These are phyloP conservation scores for Halesus radiatus DNA, from an alignment of 1,140 invertebrate species.

Conservation along the genomic window DNA sequence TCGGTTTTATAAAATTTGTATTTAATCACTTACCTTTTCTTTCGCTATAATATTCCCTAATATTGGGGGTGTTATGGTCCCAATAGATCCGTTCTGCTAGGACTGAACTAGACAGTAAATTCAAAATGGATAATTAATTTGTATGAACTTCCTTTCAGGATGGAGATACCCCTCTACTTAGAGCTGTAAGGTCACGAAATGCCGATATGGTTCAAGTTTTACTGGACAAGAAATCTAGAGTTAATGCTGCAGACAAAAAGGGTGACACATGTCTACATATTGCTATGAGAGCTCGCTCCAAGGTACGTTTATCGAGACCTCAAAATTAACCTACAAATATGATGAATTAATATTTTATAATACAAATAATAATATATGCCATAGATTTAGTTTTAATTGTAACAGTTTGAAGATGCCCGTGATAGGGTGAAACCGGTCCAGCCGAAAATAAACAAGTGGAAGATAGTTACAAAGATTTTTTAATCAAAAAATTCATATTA, in stretches of 20 bases:
- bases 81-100: too few relatives aligned
- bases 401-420: too few relatives aligned
- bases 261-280: conserved; percentile 98
- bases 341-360: neutral
- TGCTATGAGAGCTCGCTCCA: conserved; percentile 94
- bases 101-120: too few relatives aligned
- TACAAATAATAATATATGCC: conserved; percentile 12
- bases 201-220: conserved; percentile 93
- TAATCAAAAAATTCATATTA: too few relatives aligned
- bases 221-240: conserved; percentile 94
- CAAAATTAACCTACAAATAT: neutral
- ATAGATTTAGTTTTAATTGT: too few relatives aligned
- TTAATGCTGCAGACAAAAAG: conserved; percentile 93
- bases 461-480: too few relatives aligned
- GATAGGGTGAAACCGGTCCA: too few relatives aligned
- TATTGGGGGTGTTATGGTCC: too few relatives aligned
- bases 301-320: conserved; percentile 63
- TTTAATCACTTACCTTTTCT: too few relatives aligned
- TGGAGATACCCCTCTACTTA: conserved; percentile 92
- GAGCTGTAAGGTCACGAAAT: conserved; percentile 92
- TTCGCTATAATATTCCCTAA: too few relatives aligned
- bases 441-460: too few relatives aligned
- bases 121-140: conserved; percentile 27
- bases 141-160: conserved; percentile 72
- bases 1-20: too few relatives aligned